These are phyloP conservation scores for Ispidina picta DNA, from an alignment of 2,797 vertebrate species.

Conservation along the genomic window DNA sequence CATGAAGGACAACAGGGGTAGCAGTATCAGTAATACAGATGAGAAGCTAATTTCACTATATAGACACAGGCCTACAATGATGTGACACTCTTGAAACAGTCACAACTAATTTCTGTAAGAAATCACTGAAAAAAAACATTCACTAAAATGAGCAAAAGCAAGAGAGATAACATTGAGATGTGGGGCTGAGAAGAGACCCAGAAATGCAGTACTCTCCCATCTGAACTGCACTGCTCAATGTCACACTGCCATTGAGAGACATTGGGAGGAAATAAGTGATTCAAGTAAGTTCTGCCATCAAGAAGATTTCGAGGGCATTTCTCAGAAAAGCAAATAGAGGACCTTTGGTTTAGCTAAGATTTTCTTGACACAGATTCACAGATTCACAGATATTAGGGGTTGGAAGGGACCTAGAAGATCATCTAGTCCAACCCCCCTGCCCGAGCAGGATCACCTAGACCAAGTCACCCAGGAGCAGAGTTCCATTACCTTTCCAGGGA, in stretches of 20 bases:
- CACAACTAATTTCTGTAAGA: not conserved
- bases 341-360: not conserved
- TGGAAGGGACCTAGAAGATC: too few species aligned
- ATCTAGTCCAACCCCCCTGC: too few species aligned
- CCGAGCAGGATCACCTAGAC: too few species aligned
- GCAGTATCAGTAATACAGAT: not conserved
- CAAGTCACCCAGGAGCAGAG: too few species aligned
- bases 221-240: not conserved
- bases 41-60: not conserved
- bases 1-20: not conserved
- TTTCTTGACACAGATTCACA: not conserved
- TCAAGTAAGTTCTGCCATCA: not conserved
- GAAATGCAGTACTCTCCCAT: fast-evolving
- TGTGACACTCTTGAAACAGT: not conserved
- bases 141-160: not conserved
- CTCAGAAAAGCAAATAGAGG: fast-evolving
- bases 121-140: not conserved
- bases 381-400: too few species aligned
- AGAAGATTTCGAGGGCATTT: not conserved
- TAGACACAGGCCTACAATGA: fast-evolving
- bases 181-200: not conserved
- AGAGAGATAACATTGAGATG: not conserved
- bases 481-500: too few species aligned
- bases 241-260: not conserved
- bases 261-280: not conserved